Base-by-base conservation (phyloP, 1,140 invertebrate genomes). In the Drosophila willistoni region DNA sequence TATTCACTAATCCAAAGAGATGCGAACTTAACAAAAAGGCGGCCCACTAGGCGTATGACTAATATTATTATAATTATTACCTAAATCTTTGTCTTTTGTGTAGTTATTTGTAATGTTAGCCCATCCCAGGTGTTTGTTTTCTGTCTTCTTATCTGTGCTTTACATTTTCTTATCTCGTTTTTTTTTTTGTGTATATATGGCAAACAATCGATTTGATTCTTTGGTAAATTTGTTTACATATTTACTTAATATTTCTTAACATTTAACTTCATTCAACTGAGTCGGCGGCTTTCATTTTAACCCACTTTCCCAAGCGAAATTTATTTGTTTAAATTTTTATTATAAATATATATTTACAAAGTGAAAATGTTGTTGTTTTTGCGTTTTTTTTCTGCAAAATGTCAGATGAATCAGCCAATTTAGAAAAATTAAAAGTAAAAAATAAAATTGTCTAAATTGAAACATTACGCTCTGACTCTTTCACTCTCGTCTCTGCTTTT, bases 381-480 rank as follows among this genome's bases (percentile, higher is more conserved):
- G 39, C 29, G 6, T 39, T 36, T 6, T 17, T 19, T 61, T 61
- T 61, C 17, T 47, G n/a, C n/a, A n/a, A n/a, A 44, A 47, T 22
- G 17, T 66, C 34, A 39, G 75, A 86, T 86, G 82, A 86, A 79
- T 86, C 82, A 86, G 83, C 54, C 82, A 86, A 86, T 87, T 86
- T 74, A 73, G 57, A 62, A 71, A 61, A 81, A 85, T 84, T 79
- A 78, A 82, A 87, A 68, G 71, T 76, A 82, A 79, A 78, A 77
- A 78, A 74, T 71, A 79, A 79, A 85, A 85, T 85, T 85, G 83
- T 82, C 71, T 86, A 87, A 86, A 86, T 86, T 86, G 75, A 64
- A 68, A 69, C 64, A 76, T 17, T 47, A 57, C 68, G 65, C 65
- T 76, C 54, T 17, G 17, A 19, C 65, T 36, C 39, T 13, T 19